phyloP scores from a whole-genome alignment of 2,888 invertebrate species.

The Folsomia candida region DNA sequence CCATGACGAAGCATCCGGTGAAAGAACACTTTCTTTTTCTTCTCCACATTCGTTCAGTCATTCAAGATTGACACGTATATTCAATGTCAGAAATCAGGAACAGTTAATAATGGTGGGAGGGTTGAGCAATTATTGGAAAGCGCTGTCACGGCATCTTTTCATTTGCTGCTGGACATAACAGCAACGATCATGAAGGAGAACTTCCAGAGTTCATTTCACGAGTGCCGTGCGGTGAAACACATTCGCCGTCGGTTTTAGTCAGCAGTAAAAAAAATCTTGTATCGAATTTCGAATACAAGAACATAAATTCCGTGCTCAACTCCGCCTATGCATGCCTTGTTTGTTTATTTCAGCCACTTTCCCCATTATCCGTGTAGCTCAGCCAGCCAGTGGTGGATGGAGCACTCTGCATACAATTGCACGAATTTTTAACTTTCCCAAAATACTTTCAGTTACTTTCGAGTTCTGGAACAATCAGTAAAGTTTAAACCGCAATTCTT shows the following conservation, averaged over 20 bases:
- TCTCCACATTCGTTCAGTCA: too few relatives aligned
- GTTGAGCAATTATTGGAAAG: not conserved
- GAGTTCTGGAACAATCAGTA: too few relatives aligned
- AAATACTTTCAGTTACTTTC: too few relatives aligned
- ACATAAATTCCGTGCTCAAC: not conserved
- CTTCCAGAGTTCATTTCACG: not conserved
- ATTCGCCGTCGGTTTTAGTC: not conserved
- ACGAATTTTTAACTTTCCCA: too few relatives aligned
- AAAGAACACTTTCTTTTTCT: too few relatives aligned
- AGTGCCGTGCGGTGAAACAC: not conserved
- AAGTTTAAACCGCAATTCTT: too few relatives aligned
- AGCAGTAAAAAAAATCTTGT: not conserved
- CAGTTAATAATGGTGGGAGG: not conserved
- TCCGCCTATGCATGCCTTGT: not conserved
- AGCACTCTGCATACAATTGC: too few relatives aligned
- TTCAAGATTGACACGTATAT: too few relatives aligned
- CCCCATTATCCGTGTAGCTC: not conserved
- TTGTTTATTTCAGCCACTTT: conserved; percentile 1
- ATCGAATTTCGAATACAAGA: not conserved
- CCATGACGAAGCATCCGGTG: too few relatives aligned
- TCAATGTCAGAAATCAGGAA: not conserved
- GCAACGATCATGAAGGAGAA: not conserved
- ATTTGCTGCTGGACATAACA: not conserved
- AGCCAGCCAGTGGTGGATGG: too few relatives aligned
- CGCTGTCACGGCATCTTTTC: not conserved